A percentile compares a stretch with the other conserved stretches of the same genome.
These are phyloP conservation scores for Megalops atlanticus DNA, from an alignment of 2,113 vertebrate species.

Conservation along the genomic window DNA sequence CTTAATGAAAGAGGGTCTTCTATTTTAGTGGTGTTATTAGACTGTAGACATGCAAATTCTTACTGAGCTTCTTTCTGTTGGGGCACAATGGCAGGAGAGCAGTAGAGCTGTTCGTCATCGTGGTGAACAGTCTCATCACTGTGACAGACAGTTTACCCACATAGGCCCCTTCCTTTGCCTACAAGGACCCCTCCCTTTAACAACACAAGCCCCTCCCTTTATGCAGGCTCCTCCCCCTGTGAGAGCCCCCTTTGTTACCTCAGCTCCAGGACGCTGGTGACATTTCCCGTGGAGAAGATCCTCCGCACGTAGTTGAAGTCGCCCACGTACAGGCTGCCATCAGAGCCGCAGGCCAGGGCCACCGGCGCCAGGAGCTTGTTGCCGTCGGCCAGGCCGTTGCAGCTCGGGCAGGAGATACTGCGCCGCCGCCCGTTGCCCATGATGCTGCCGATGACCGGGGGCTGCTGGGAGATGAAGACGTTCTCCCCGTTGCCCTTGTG, in stretches of 20 bases:
- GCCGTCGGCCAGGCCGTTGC: constrained; percentile 94
- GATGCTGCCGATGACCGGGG: constrained; percentile 91
- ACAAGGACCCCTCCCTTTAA: too few relatives aligned
- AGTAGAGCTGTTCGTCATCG: too few relatives aligned
- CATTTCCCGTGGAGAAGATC: constrained; percentile 95
- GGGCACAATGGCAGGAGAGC: neutral
- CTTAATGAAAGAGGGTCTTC: neutral
- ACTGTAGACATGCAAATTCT: neutral
- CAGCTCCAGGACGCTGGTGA: constrained; percentile 94
- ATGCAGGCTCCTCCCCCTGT: too few relatives aligned
- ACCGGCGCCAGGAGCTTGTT: constrained; percentile 96
- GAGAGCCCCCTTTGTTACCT: constrained; percentile 71
- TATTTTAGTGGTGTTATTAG: neutral
- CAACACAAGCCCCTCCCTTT: too few relatives aligned
- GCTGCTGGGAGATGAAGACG: constrained; percentile 97
- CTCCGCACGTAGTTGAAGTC: constrained; percentile 98
- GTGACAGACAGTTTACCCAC: too few relatives aligned
- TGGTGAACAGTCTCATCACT: too few relatives aligned
- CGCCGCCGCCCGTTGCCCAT: constrained; percentile 95
- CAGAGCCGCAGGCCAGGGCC: constrained; percentile 88
- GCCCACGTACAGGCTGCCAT: constrained; percentile 95
- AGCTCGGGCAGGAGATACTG: constrained; percentile 97
- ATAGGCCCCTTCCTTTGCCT: too few relatives aligned
- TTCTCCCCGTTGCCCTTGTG: constrained; percentile 98
- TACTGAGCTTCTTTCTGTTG: neutral